A percentile compares a stretch with the other conserved stretches of the same genome.
phyloP scores from a whole-genome alignment of 2,888 invertebrate species.

The Spatulosminthurus flaviceps region DNA sequence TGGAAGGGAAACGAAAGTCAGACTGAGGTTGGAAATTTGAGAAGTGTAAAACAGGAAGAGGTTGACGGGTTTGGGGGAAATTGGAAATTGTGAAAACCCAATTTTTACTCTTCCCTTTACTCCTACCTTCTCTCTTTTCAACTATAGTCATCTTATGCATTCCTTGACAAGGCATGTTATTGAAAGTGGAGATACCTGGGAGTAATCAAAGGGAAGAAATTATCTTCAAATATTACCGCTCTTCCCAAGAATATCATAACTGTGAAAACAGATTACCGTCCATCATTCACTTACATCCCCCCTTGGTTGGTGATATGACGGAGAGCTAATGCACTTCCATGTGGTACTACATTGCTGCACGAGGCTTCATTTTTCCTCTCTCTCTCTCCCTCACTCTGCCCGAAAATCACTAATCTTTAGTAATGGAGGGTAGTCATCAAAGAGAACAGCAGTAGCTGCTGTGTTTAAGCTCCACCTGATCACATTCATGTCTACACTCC shows the following conservation, averaged over 20 bases:
- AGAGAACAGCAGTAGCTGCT: conserved; percentile 5
- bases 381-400: too few species aligned
- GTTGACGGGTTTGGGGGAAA: not conserved
- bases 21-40: not conserved
- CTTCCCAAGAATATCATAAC: not conserved
- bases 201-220: not conserved
- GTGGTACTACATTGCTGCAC: not conserved
- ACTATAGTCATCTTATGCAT: too few species aligned
- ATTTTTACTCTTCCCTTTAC: conserved; percentile 10
- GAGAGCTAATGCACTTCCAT: not conserved
- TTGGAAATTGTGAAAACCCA: not conserved
- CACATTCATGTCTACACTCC: not conserved
- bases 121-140: not conserved
- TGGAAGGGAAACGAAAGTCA: too few species aligned
- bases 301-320: not conserved
- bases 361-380: not conserved
- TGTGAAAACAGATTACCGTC: conserved; percentile 5
- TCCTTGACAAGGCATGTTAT: too few species aligned
- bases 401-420: conserved; percentile 7
- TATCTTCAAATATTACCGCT: not conserved
- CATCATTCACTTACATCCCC: conserved; percentile 11
- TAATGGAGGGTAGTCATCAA: not conserved
- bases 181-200: not conserved
- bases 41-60: not conserved
- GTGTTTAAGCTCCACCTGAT: not conserved